phyloP scores from a whole-genome alignment of 2,113 vertebrate genomes.

The Orthochromis indermauri region DNA sequence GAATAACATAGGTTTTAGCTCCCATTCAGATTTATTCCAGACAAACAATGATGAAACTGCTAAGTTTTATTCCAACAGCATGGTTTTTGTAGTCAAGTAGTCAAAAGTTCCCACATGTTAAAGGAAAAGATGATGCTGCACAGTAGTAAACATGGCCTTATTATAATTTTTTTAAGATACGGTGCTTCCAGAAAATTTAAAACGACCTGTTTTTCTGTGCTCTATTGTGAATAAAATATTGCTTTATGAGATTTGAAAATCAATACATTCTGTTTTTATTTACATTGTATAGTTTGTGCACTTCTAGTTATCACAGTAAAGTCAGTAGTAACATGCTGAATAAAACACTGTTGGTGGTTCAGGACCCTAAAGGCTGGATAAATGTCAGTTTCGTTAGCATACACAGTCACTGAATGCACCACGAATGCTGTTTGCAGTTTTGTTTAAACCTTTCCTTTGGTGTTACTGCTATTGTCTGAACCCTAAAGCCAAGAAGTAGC shows the following conservation, averaged over 20 bases:
- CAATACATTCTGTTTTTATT: not conserved
- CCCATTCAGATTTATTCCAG: not conserved
- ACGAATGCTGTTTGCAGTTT: not conserved
- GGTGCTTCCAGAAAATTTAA: not conserved
- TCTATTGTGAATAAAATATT: not conserved
- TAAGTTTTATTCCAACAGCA: not conserved
- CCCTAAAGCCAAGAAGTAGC: not conserved
- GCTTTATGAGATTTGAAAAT: not conserved
- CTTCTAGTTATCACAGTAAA: not conserved
- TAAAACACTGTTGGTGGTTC: not conserved
- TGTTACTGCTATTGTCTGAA: not conserved
- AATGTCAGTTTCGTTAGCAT: not conserved
- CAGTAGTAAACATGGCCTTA: not conserved
- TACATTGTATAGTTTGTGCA: not conserved
- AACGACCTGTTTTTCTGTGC: not conserved
- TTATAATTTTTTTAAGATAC: not conserved
- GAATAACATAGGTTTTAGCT: not conserved
- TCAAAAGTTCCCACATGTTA: not conserved
- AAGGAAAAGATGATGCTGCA: not conserved
- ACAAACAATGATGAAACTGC: not conserved
- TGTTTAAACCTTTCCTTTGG: not conserved
- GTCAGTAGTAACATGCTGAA: not conserved
- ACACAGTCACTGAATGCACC: not conserved
- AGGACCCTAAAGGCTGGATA: not conserved
- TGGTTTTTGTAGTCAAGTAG: not conserved